Evolutionary conservation across 2,797 vertebrate species (phyloP).

Genomic region (Glyptemys insculpta): DNA sequence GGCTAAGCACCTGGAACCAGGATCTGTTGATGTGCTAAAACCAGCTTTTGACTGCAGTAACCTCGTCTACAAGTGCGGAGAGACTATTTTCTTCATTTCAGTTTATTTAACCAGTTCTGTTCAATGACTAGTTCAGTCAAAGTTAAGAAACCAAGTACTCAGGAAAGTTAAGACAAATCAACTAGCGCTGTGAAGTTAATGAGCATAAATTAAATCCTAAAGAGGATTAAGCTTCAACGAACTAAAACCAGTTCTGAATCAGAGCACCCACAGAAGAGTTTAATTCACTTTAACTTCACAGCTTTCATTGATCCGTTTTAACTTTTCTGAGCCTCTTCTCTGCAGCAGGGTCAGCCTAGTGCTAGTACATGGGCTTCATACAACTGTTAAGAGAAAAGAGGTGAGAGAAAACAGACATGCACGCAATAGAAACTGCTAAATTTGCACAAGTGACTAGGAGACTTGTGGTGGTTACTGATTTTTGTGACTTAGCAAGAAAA

Average conservation of each 20-base stretch:
- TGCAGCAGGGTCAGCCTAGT: not conserved
- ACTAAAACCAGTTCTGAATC: not conserved
- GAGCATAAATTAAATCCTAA: not conserved
- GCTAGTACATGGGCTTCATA: not conserved
- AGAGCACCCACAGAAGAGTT: not conserved
- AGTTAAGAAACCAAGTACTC: not conserved
- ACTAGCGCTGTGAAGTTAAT: not conserved
- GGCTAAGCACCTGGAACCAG: too few relatives aligned
- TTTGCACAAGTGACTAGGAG: not conserved
- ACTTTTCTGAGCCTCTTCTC: not conserved
- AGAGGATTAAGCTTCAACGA: not conserved
- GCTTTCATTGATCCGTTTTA: not conserved
- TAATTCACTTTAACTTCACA: not conserved
- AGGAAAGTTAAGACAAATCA: not conserved
- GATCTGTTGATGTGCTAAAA: too few relatives aligned
- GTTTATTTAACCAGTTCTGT: too few relatives aligned
- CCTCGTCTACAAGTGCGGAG: too few relatives aligned
- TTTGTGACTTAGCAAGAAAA: not conserved
- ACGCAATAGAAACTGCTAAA: not conserved
- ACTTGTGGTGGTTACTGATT: not conserved
- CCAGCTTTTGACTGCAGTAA: too few relatives aligned
- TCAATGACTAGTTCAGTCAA: too few relatives aligned
- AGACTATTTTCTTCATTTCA: too few relatives aligned
- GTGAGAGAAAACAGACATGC: not conserved
- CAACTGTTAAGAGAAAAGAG: not conserved